phyloP scores from a whole-genome alignment of 2,113 vertebrate genomes.

The Atrichornis clamosus region DNA sequence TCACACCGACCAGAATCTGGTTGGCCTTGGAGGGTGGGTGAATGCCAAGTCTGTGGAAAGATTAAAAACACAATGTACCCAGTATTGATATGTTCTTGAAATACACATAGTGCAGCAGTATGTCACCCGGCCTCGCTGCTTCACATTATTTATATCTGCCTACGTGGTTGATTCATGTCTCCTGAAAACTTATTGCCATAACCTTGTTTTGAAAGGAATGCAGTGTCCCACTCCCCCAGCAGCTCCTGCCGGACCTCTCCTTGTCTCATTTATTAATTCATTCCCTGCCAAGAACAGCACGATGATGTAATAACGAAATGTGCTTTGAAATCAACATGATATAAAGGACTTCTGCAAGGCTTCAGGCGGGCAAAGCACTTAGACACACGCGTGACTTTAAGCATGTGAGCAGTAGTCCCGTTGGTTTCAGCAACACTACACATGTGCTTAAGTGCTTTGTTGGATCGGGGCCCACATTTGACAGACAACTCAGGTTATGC shows the following conservation, averaged over 20 bases:
- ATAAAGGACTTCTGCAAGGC: slow-evolving; percentile 64
- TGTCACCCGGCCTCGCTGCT: background rate
- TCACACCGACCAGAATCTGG: background rate
- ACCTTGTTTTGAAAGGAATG: slow-evolving; percentile 47
- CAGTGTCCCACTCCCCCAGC: slow-evolving; percentile 21
- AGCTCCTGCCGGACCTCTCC: slow-evolving; percentile 35
- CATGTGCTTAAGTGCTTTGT: slow-evolving; percentile 67
- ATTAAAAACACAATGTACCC: background rate
- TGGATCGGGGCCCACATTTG: slow-evolving; percentile 29
- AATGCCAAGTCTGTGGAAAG: background rate
- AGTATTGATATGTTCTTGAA: background rate
- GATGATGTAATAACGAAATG: slow-evolving; percentile 50
- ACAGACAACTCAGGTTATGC: slow-evolving; percentile 61
- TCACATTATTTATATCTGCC: slow-evolving; percentile 16
- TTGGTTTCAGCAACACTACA: slow-evolving; percentile 45
- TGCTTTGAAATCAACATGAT: slow-evolving; percentile 63
- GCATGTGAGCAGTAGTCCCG: background rate
- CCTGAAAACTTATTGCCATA: background rate
- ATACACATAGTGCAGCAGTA: background rate
- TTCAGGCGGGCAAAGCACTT: slow-evolving; percentile 60
- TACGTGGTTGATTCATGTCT: slow-evolving; percentile 28
- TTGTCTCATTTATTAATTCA: slow-evolving; percentile 64
- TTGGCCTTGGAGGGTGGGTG: background rate
- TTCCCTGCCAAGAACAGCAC: slow-evolving; percentile 54
- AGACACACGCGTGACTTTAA: slow-evolving; percentile 49